Base-by-base conservation (phyloP, 2,888 invertebrate species). In the Conistra vaccinii region DNA sequence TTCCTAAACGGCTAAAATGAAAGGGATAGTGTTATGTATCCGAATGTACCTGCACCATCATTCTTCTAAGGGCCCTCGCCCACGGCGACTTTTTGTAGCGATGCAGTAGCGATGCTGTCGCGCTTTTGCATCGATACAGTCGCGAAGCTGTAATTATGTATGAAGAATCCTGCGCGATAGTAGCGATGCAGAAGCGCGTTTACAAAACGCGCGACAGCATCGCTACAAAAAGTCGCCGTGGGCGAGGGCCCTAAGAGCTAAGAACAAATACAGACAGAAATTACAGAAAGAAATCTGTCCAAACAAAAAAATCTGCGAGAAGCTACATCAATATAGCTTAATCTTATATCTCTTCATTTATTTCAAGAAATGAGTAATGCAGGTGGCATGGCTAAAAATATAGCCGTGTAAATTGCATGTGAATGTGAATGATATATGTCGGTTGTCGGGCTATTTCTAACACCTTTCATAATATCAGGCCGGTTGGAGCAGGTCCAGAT, bases 381-480 rank as follows among this genome's bases (percentile, higher is more conserved):
- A 80, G 75, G 67, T 76, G 73, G 74, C 66, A 53, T 58, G 48
- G 61, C 78, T 81, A 83, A 74, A 78, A 75, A 85, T 86, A 85
- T n/a, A 63, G 53, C 35, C 66, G 29, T 69, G 76, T 69, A 76
- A 76, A 86, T 73, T 85, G 76, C 74, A 84, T 76, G 69, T 58
- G 79, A 81, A 84, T 76, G 71, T 58, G 79, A 81, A 84, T 76
- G 71, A 84, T 81, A 87, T 82, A 80, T 76, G 74, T 71, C 61
- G 67, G 63, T 80, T 78, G 72, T 73, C 68, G n/a, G 58, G 78
- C 69, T 86, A 87, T 87, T 87, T 79, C 68, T 71, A 76, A 73
- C 63, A 77, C 67, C 76, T 86, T 87, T 85, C 81, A 83, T 86
- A 87, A 83, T 81, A 55, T 61, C 80, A 79, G 72, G 63, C 77